phyloP scores from a whole-genome alignment of 2,888 invertebrate species.

The Athetis lepigone region DNA sequence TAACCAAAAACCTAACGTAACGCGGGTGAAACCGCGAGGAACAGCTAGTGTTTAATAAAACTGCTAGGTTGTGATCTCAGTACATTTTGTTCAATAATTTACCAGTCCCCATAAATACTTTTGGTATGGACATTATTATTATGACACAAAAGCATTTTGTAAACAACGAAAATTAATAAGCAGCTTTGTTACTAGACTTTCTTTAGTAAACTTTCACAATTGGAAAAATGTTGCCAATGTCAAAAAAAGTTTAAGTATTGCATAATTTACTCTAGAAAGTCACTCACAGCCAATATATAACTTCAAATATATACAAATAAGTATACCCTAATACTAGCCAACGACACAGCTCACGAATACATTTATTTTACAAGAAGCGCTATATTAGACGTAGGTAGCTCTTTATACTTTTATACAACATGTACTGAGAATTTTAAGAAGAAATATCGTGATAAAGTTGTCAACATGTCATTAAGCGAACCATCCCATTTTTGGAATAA shows the following conservation, averaged over 20 bases:
- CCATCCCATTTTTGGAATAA: too few species aligned
- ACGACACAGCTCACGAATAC: conserved; percentile 53
- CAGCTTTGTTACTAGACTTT: conserved; percentile 5
- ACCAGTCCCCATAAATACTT: too few species aligned
- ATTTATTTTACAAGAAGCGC: conserved; percentile 48
- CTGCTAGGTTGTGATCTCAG: too few species aligned
- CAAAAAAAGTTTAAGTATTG: not conserved
- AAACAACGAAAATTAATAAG: conserved; percentile 3
- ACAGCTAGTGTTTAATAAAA: too few species aligned
- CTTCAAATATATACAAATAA: conserved; percentile 39
- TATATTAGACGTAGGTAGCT: conserved; percentile 39
- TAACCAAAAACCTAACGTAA: too few species aligned
- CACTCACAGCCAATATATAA: conserved; percentile 15
- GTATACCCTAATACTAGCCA: conserved; percentile 43
- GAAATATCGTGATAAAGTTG: conserved; percentile 12
- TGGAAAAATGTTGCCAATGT: not conserved
- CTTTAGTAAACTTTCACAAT: conserved; percentile 8
- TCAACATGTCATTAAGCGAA: not conserved
- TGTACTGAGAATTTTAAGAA: conserved; percentile 25
- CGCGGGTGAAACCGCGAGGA: too few species aligned
- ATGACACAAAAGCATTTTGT: conserved; percentile 30
- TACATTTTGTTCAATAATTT: too few species aligned
- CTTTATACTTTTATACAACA: conserved; percentile 36
- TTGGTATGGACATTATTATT: not conserved
- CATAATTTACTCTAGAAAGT: conserved; percentile 17